Conservation (phyloP, 1,140 invertebrate genomes). For the Drosophila obscura region DNA sequence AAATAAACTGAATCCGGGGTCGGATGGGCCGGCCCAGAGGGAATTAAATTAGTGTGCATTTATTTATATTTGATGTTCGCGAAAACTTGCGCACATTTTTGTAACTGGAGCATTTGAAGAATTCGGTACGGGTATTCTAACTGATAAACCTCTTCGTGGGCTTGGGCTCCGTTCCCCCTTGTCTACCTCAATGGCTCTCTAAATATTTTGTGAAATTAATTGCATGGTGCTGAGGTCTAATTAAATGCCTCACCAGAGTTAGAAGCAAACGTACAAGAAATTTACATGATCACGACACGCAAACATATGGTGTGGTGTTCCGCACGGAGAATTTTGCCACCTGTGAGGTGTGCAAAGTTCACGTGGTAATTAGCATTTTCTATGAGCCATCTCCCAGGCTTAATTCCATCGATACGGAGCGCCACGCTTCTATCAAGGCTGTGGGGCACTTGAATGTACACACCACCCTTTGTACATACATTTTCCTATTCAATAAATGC, state of each 20-base stretch:
- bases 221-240: slow-evolving; percentile 23
- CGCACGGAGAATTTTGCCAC: slow-evolving; percentile 15
- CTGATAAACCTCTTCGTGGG: not conserved
- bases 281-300: slow-evolving; percentile 40
- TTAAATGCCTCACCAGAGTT: slow-evolving; percentile 13
- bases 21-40: slow-evolving; percentile 7
- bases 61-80: slow-evolving; percentile 42
- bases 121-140: slow-evolving; percentile 1
- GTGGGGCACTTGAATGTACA: not conserved
- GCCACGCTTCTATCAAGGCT: slow-evolving; percentile 8
- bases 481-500: slow-evolving; percentile 42
- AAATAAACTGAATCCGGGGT: slow-evolving; percentile 38
- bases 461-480: not conserved
- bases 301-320: slow-evolving; percentile 10
- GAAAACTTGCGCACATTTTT: slow-evolving; percentile 16
- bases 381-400: slow-evolving; percentile 29
- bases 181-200: slow-evolving; percentile 10
- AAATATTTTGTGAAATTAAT: slow-evolving; percentile 35
- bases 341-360: slow-evolving; percentile 46
- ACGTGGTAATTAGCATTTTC: slow-evolving; percentile 43
- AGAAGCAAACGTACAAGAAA: not conserved
- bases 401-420: slow-evolving; percentile 7
- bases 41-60: slow-evolving; percentile 63
- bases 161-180: not conserved
- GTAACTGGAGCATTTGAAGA: not conserved